These are phyloP conservation scores for Atrichornis clamosus DNA, from an alignment of 2,113 vertebrate genomes.

Conservation along the genomic window DNA sequence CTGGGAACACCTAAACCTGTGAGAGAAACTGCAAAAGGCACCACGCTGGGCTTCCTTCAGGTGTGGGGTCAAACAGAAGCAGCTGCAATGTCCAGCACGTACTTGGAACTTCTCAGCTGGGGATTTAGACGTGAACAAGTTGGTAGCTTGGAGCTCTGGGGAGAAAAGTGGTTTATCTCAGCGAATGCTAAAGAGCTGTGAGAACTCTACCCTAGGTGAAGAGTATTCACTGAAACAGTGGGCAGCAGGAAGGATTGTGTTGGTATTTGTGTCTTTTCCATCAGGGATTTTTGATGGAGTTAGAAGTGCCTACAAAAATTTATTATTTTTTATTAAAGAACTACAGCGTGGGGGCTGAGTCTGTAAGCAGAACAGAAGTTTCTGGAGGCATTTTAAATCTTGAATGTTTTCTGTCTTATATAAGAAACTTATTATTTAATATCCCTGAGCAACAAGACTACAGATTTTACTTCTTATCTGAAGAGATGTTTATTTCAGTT, in stretches of 20 bases:
- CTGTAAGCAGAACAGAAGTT: neutral
- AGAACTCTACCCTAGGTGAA: neutral
- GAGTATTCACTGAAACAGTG: neutral
- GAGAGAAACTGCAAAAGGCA: neutral
- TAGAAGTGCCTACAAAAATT: neutral
- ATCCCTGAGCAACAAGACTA: neutral
- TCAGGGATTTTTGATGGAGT: neutral
- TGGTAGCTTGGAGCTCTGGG: neutral
- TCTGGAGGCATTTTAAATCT: conserved; percentile 23
- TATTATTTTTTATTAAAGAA: conserved; percentile 25
- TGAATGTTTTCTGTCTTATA: neutral
- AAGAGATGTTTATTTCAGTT: neutral
- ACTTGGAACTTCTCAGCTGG: neutral
- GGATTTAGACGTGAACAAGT: neutral
- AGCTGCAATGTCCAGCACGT: neutral
- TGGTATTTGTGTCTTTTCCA: neutral
- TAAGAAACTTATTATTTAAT: conserved; percentile 10
- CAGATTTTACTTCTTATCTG: neutral
- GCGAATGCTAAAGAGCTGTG: neutral
- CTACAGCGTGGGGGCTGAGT: neutral
- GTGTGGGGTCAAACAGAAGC: neutral
- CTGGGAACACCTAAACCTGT: neutral
- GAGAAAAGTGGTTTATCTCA: neutral
- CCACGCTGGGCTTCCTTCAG: neutral
- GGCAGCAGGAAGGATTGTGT: neutral